phyloP scores from a whole-genome alignment of 2,797 vertebrate genomes.

The Champsocephalus esox region DNA sequence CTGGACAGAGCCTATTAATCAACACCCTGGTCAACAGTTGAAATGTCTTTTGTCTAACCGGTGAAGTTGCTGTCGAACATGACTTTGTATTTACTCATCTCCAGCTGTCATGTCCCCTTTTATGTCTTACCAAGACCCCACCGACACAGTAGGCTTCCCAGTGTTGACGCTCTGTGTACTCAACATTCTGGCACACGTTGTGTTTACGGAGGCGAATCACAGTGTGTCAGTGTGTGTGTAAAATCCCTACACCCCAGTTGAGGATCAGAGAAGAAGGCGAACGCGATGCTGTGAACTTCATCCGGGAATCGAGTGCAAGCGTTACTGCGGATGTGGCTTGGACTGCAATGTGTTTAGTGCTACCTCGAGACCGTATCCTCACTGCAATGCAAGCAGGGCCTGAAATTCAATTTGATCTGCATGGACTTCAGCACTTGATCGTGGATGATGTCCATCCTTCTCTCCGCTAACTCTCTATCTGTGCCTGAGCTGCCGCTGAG shows the following conservation, averaged over 20 bases:
- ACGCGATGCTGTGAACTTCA: constrained; percentile 43
- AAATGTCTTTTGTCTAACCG: constrained; percentile 20
- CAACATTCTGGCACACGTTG: constrained; percentile 59
- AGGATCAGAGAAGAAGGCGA: constrained; percentile 69
- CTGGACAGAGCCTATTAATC: constrained; percentile 25
- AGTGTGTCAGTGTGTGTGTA: constrained; percentile 66
- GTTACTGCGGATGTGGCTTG: constrained; percentile 57
- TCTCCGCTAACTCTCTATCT: constrained; percentile 52
- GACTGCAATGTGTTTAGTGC: constrained; percentile 63
- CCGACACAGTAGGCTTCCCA: constrained; percentile 34
- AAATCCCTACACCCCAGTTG: constrained; percentile 69
- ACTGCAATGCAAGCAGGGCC: constrained; percentile 56
- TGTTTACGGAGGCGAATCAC: constrained; percentile 66
- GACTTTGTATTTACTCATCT: constrained; percentile 25
- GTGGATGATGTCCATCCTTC: constrained; percentile 63
- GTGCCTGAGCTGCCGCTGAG: constrained; percentile 70
- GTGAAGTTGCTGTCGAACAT: constrained; percentile 5
- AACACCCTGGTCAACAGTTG: constrained; percentile 5
- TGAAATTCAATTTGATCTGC: constrained; percentile 79
- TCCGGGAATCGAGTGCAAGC: constrained; percentile 69
- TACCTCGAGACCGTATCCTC: constrained; percentile 61
- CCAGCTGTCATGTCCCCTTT: constrained; percentile 28
- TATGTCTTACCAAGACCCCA: constrained; percentile 33
- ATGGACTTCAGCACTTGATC: constrained; percentile 75
- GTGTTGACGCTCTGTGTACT: constrained; percentile 35